Evolutionary conservation across 2,888 invertebrate genomes (phyloP).

Genomic region (Diadegma fenestrale): DNA sequence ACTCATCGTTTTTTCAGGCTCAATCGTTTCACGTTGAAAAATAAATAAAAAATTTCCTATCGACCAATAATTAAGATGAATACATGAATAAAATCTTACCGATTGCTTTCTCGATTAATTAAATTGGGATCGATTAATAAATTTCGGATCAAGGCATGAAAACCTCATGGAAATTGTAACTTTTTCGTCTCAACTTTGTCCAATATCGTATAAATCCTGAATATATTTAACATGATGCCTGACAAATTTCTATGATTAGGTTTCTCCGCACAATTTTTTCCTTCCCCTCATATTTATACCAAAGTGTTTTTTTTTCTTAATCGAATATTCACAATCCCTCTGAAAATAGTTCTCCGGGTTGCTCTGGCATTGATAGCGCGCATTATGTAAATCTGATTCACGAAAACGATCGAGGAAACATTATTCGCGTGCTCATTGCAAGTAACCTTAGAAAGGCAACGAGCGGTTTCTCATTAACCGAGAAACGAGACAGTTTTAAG

Average conservation of each 20-base stretch:
- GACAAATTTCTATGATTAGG: not conserved
- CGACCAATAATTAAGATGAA: not conserved
- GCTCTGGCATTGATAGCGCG: conserved; percentile 3
- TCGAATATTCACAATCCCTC: not conserved
- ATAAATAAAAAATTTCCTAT: not conserved
- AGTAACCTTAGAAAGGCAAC: not conserved
- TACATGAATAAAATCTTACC: not conserved
- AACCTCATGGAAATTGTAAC: not conserved
- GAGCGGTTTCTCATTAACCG: not conserved
- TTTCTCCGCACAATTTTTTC: not conserved
- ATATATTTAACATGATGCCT: not conserved
- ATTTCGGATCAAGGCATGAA: not conserved
- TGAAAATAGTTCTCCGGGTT: not conserved
- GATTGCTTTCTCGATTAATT: not conserved
- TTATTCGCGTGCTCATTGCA: conserved; percentile 4
- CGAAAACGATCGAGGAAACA: conserved; percentile 1
- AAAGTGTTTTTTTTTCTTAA: not conserved
- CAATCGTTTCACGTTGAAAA: not conserved
- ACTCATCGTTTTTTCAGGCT: too few species aligned
- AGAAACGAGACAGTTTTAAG: not conserved
- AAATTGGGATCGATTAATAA: not conserved
- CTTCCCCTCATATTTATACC: not conserved
- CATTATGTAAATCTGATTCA: not conserved
- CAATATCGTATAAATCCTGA: not conserved
- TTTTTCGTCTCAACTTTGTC: not conserved